Conservation (phyloP, 1,140 invertebrate species). For the Luehdorfia chinensis region DNA sequence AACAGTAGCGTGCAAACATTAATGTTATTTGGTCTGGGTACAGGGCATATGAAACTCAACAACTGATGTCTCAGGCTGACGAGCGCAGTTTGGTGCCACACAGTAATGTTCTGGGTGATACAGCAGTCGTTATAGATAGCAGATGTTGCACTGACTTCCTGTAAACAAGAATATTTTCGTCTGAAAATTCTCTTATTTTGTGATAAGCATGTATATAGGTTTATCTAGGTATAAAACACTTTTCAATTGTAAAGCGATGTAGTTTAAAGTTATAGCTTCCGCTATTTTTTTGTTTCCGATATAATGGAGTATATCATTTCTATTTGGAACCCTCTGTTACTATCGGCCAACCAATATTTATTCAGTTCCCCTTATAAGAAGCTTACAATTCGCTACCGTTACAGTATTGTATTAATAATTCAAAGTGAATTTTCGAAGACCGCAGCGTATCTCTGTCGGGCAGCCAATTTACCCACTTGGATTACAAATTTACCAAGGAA, state of each 20-base stretch:
- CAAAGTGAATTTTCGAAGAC: slow-evolving; percentile 52
- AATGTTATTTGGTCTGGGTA: no score
- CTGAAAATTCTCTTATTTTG: no score
- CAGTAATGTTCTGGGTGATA: no score
- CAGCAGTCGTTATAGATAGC: no score
- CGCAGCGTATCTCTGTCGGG: slow-evolving; percentile 54
- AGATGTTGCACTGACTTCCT: no score
- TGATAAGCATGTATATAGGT: no score
- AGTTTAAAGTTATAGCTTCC: slow-evolving; percentile 3
- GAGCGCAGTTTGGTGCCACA: no score
- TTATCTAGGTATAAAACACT: no score
- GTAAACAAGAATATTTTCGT: no score
- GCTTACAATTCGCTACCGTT: slow-evolving; percentile 62
- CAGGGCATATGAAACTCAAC: no score
- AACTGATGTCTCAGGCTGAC: no score
- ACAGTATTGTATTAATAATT: slow-evolving; percentile 69
- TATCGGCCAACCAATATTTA: slow-evolving; percentile 63
- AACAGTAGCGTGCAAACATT: no score
- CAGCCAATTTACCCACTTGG: slow-evolving; percentile 52
- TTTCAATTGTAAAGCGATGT: not conserved
- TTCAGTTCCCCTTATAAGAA: slow-evolving; percentile 61
- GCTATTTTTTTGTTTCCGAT: slow-evolving; percentile 18
- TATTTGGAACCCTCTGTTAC: slow-evolving; percentile 30
- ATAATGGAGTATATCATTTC: slow-evolving; percentile 20
- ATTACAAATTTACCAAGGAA: slow-evolving; percentile 30